A percentile compares a stretch with the other conserved stretches of the same genome.
Evolutionary conservation across 1,140 invertebrate species (phyloP).

Genomic region (Zeugodacus cucurbitae): DNA sequence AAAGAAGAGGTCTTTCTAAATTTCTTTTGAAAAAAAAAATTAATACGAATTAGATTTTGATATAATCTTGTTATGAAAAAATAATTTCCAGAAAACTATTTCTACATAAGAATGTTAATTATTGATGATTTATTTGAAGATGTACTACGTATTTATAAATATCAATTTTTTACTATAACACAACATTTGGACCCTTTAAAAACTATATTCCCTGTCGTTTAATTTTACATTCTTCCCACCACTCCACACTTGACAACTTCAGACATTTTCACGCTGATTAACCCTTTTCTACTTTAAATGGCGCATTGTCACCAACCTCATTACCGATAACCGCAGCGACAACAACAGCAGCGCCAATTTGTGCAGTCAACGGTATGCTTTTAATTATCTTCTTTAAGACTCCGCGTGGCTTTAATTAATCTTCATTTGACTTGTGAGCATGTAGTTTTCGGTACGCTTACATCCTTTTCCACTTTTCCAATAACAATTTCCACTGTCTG

Average conservation of each 20-base stretch:
- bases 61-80: too few relatives aligned
- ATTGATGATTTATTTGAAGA: too few relatives aligned
- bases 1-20: neutral
- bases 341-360: neutral
- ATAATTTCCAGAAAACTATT: too few relatives aligned
- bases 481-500: slow-evolving; percentile 5
- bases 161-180: too few relatives aligned
- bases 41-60: too few relatives aligned
- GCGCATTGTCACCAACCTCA: neutral
- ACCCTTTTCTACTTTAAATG: neutral
- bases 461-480: slow-evolving; percentile 24
- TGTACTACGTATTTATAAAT: too few relatives aligned
- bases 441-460: neutral
- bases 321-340: neutral
- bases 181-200: too few relatives aligned
- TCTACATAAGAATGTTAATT: too few relatives aligned
- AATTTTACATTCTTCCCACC: neutral
- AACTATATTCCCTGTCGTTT: neutral
- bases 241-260: neutral
- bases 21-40: too few relatives aligned
- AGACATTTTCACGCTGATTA: slow-evolving; percentile 32
- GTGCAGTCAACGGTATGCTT: neutral
- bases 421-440: slow-evolving; percentile 24
- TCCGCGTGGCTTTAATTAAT: slow-evolving; percentile 32
- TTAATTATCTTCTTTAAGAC: slow-evolving; percentile 34